These are phyloP conservation scores for Aphidius colemani DNA, from an alignment of 2,888 invertebrate species.

Conservation along the genomic window DNA sequence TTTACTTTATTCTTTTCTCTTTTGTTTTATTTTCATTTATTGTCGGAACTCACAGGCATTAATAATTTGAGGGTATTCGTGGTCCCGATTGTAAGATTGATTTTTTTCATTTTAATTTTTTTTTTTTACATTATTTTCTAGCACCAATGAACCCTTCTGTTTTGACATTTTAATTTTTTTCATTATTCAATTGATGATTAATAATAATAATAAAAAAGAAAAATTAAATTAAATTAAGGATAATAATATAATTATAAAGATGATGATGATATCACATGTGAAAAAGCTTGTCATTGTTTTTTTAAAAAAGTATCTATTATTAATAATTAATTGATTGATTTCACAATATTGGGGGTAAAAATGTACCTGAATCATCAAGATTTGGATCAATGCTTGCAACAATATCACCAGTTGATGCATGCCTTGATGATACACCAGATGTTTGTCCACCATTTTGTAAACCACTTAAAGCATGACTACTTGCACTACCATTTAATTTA, in stretches of 20 bases:
- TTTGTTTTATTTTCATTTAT: conserved; percentile 16
- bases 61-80: conserved; percentile 13
- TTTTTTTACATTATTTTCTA: not conserved
- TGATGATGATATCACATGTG: too few species aligned
- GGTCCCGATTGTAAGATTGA: conserved; percentile 20
- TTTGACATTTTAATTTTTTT: not conserved
- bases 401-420: conserved; percentile 60
- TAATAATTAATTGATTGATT: conserved; percentile 41
- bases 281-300: too few species aligned
- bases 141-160: not conserved
- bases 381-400: conserved; percentile 62
- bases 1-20: not conserved
- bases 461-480: conserved; percentile 56
- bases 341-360: conserved; percentile 69
- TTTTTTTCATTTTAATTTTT: not conserved
- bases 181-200: conserved; percentile 10
- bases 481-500: conserved; percentile 57
- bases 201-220: not conserved
- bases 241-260: conserved; percentile 8
- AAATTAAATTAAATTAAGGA: not conserved
- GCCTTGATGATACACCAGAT: conserved; percentile 50
- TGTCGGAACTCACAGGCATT: conserved; percentile 27
- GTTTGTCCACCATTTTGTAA: conserved; percentile 36
- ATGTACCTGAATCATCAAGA: conserved; percentile 69
- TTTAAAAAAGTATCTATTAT: conserved; percentile 53